Conservation (phyloP, 2,113 vertebrate species). For the Cynopterus brachyotis region DNA sequence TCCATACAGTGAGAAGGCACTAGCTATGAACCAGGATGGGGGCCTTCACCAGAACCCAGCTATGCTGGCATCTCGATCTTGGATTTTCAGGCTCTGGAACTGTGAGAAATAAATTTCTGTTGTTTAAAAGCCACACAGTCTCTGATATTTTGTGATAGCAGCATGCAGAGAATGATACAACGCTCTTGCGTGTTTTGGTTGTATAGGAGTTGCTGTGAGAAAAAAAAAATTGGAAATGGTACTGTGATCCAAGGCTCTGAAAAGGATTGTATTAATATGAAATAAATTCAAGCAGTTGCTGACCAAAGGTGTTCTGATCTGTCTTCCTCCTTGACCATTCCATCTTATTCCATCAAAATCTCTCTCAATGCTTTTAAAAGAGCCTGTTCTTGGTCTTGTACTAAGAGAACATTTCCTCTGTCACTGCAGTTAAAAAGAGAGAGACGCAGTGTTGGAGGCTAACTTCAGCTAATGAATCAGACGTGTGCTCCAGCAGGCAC, state of each 20-base stretch:
- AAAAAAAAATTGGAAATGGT: neutral
- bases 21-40: neutral
- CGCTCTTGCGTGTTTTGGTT: neutral
- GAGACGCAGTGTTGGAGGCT: neutral
- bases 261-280: neutral
- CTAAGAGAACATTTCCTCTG: neutral
- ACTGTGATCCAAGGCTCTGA: neutral
- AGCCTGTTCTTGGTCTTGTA: neutral
- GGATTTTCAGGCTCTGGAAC: neutral
- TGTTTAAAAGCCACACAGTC: neutral
- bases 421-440: neutral
- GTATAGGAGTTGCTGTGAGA: neutral
- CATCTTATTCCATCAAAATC: neutral
- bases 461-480: neutral
- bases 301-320: neutral
- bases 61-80: neutral
- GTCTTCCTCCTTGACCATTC: neutral
- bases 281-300: conserved; percentile 2
- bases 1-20: neutral
- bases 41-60: neutral
- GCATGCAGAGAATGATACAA: neutral
- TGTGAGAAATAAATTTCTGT: neutral
- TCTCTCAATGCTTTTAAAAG: neutral
- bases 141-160: neutral
- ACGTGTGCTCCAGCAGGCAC: neutral